Conservation (phyloP, 2,888 invertebrate genomes). For the Papilio elwesi region DNA sequence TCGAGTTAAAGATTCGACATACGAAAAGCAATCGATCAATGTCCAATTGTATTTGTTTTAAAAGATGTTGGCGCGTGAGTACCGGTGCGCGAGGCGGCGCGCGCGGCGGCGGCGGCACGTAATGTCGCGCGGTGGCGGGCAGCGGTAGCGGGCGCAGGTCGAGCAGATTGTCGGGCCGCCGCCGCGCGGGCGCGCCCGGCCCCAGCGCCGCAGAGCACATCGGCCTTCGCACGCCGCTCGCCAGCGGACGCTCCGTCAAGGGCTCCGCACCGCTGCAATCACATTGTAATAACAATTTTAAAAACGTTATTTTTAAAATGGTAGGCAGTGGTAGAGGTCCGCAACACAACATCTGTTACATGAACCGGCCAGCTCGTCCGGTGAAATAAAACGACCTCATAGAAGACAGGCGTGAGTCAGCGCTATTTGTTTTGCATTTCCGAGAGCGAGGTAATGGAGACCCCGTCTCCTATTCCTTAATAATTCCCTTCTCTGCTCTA, state of each 20-base stretch:
- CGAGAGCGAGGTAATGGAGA: not conserved
- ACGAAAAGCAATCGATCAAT: too few relatives aligned
- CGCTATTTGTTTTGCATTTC: not conserved
- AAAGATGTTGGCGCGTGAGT: constrained; percentile 27
- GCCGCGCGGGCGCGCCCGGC: constrained; percentile 73
- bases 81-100: constrained; percentile 43
- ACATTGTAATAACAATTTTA: too few relatives aligned
- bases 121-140: constrained; percentile 89
- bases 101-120: constrained; percentile 87
- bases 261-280: constrained; percentile 59
- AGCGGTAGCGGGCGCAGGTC: constrained; percentile 89
- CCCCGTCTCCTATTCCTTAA: too few relatives aligned
- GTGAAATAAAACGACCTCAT: too few relatives aligned
- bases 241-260: constrained; percentile 85
- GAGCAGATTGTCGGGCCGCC: constrained; percentile 88
- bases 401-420: too few relatives aligned
- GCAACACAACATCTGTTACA: too few relatives aligned
- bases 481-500: too few relatives aligned
- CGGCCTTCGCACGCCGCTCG: constrained; percentile 85
- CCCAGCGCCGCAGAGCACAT: constrained; percentile 86
- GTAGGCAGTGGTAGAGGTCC: too few relatives aligned
- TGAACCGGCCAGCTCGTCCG: too few relatives aligned
- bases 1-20: too few relatives aligned
- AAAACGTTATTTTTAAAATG: not conserved
- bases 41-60: too few relatives aligned